Evolutionary conservation across 1,140 invertebrate genomes (phyloP).

Genomic region (Formica selysi): DNA sequence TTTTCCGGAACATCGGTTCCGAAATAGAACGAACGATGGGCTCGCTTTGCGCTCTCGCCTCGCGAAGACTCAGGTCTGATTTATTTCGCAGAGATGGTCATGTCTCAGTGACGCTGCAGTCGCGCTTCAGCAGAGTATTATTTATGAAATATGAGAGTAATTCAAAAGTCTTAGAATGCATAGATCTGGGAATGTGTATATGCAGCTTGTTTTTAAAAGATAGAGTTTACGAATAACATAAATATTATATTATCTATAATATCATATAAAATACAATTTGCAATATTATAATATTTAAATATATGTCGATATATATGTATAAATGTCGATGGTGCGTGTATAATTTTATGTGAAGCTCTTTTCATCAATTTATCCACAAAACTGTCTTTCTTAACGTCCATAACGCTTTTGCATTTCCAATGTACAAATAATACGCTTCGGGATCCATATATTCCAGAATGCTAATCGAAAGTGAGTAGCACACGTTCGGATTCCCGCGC

Average conservation of each 20-base stretch:
- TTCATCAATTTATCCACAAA: constrained; percentile 5
- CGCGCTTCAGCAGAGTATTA: constrained; percentile 31
- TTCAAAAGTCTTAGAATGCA: constrained; percentile 5
- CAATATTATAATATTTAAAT: not conserved
- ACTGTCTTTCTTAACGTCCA: not conserved
- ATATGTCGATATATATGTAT: not conserved
- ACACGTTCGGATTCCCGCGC: constrained; percentile 45
- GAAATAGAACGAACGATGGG: constrained; percentile 50
- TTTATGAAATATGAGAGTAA: constrained; percentile 32
- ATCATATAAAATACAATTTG: not conserved
- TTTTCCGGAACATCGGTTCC: constrained; percentile 48
- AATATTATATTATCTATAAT: not conserved
- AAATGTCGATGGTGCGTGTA: not conserved
- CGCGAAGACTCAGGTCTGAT: constrained; percentile 41
- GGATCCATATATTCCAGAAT: constrained; percentile 21
- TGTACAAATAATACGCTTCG: constrained; percentile 17
- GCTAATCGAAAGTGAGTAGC: constrained; percentile 42
- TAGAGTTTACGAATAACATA: not conserved
- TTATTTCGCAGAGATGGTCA: constrained; percentile 44
- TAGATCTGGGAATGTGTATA: not conserved
- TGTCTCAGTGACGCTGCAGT: constrained; percentile 41
- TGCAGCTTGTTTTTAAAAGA: constrained; percentile 2
- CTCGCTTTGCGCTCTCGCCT: constrained; percentile 18
- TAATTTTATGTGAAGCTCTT: not conserved
- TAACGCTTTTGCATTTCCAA: constrained; percentile 9